A percentile compares a stretch with the other conserved stretches of the same genome.
phyloP scores from a whole-genome alignment of 1,140 invertebrate species.

The Luehdorfia chinensis region DNA sequence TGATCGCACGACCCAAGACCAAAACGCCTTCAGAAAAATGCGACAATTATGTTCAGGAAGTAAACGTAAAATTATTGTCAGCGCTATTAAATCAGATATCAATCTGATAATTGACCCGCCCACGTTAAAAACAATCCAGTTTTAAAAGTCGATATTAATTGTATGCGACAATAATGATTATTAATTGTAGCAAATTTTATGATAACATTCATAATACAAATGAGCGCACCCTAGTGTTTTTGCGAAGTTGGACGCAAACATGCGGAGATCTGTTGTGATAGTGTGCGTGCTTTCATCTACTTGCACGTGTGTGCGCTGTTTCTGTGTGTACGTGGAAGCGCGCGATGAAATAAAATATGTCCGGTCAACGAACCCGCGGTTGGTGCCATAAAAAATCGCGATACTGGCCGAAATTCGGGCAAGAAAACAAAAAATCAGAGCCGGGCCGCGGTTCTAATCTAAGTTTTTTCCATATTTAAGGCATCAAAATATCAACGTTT shows the following conservation, averaged over 20 bases:
- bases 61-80: conserved; percentile 11
- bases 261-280: conserved; percentile 47
- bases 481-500: too few species aligned
- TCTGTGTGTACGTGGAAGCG: conserved; percentile 73
- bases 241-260: conserved; percentile 67
- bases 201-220: conserved; percentile 61
- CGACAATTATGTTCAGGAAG: conserved; percentile 23
- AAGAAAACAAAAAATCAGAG: conserved; percentile 40
- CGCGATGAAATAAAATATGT: conserved; percentile 77
- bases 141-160: conserved; percentile 26
- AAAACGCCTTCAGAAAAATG: conserved; percentile 29
- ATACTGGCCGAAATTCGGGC: conserved; percentile 70
- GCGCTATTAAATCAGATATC: conserved; percentile 11
- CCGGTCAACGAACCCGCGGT: conserved; percentile 73
- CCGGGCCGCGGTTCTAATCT: conserved; percentile 5
- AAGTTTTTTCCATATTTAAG: conserved; percentile 1
- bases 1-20: conserved; percentile 32
- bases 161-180: conserved; percentile 38
- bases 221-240: conserved; percentile 60
- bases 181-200: conserved; percentile 51
- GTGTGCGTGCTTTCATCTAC: conserved; percentile 56
- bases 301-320: conserved; percentile 47
- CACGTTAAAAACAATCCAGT: conserved; percentile 8
- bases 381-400: conserved; percentile 76
- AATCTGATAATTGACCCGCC: conserved; percentile 19